A percentile compares a stretch with the other conserved stretches of the same genome.
These are phyloP conservation scores for Pristis pectinata DNA, from an alignment of 2,797 vertebrate species.

Conservation along the genomic window DNA sequence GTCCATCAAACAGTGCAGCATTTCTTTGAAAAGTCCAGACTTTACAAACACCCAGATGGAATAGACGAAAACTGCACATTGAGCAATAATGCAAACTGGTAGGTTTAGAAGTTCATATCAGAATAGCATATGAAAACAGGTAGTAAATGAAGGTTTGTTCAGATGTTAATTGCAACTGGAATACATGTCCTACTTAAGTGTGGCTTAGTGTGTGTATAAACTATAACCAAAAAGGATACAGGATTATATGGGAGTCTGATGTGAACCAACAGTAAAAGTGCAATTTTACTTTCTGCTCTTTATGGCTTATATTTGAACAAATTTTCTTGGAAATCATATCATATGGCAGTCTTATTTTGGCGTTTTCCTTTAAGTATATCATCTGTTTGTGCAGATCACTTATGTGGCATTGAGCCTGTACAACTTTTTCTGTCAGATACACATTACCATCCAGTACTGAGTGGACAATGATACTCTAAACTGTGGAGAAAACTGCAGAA, in stretches of 20 bases:
- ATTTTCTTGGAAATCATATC: neutral
- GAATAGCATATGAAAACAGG: too few species aligned
- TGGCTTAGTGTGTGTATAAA: neutral
- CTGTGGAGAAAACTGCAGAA: neutral
- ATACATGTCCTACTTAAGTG: neutral
- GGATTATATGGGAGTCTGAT: neutral
- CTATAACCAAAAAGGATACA: neutral
- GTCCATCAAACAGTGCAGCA: too few species aligned
- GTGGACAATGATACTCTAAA: neutral
- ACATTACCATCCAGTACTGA: neutral
- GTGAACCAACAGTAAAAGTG: neutral
- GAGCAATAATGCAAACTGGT: too few species aligned
- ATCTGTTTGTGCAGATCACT: neutral
- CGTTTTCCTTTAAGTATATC: neutral
- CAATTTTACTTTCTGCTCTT: neutral
- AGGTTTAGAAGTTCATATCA: too few species aligned
- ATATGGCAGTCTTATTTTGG: neutral
- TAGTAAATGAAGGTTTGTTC: too few species aligned
- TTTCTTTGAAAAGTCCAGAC: too few species aligned
- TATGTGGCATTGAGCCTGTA: neutral
- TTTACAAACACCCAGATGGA: too few species aligned
- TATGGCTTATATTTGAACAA: neutral
- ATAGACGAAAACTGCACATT: too few species aligned
- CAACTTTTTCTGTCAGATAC: neutral
- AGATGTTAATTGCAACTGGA: neutral